phyloP scores from a whole-genome alignment of 2,113 vertebrate species.

The Agelaius phoeniceus region DNA sequence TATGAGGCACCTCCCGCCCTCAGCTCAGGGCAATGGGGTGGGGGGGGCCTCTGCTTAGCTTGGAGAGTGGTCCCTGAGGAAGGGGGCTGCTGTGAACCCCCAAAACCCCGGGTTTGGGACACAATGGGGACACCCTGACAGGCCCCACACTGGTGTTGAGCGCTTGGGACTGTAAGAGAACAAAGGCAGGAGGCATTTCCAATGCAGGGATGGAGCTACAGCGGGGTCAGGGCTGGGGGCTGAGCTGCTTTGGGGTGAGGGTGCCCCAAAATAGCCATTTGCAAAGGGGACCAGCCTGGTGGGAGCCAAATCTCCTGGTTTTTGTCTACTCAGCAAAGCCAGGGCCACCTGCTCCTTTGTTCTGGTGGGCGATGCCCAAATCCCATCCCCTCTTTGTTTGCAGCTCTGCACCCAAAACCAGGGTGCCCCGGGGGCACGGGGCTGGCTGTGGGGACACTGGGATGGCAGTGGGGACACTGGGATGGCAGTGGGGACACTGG shows the following conservation, averaged over 20 bases:
- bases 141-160: background rate
- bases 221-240: background rate
- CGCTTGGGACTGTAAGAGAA: rapidly evolving
- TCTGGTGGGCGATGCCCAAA: conserved; percentile 7
- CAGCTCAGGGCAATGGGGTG: rapidly evolving
- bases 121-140: background rate
- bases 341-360: background rate
- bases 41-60: background rate
- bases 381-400: background rate
- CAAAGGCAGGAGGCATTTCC: background rate
- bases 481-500: rapidly evolving
- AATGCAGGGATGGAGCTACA: rapidly evolving
- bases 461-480: background rate
- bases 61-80: rapidly evolving
- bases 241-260: background rate
- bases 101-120: background rate
- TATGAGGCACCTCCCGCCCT: rapidly evolving
- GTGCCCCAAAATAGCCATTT: background rate
- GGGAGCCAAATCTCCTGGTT: background rate
- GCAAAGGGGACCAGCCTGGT: rapidly evolving
- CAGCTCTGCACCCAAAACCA: background rate
- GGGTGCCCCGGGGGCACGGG: background rate
- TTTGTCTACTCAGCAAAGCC: rapidly evolving
- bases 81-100: background rate
- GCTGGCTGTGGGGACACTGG: background rate